A percentile compares a stretch with the other conserved stretches of the same genome.
Conservation (phyloP, 1,140 invertebrate genomes). For the Drosophila chauvacae region DNA sequence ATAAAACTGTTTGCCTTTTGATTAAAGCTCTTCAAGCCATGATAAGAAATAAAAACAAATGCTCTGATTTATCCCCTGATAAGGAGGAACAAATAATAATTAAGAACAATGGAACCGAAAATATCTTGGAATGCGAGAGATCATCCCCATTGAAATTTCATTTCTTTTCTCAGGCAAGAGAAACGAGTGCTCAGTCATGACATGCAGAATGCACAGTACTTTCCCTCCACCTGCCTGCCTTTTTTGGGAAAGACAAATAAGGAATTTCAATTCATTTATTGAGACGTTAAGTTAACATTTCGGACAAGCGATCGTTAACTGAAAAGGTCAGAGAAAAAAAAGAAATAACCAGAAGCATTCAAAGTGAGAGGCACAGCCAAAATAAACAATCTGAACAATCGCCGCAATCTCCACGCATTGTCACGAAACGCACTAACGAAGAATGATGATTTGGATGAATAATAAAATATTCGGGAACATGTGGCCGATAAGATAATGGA, state of each 20-base stretch:
- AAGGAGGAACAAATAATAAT: conserved; percentile 1
- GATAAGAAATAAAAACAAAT: conserved; percentile 23
- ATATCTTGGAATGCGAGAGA: not conserved
- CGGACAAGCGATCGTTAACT: conserved; percentile 18
- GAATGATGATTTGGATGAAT: conserved; percentile 19
- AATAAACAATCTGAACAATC: conserved; percentile 9
- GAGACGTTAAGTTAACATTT: conserved; percentile 8
- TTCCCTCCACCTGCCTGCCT: conserved; percentile 2
- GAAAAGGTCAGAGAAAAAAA: conserved; percentile 2
- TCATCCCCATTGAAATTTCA: not conserved
- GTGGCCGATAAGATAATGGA: conserved; percentile 45
- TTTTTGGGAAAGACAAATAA: conserved; percentile 21
- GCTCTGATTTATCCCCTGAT: conserved; percentile 15
- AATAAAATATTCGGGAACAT: conserved; percentile 19
- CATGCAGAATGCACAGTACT: conserved; percentile 15
- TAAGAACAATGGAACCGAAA: not conserved
- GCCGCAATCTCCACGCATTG: conserved; percentile 14
- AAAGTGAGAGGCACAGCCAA: not conserved
- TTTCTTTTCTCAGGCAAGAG: conserved; percentile 3
- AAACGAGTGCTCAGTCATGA: conserved; percentile 15
- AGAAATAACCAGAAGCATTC: conserved; percentile 7
- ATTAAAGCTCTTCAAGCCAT: not conserved
- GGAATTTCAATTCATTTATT: conserved; percentile 26
- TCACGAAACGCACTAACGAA: conserved; percentile 17
- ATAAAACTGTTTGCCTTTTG: conserved; percentile 8